These are phyloP conservation scores for Chromoteleia sp. DNA, from an alignment of 2,888 invertebrate genomes.

Conservation along the genomic window DNA sequence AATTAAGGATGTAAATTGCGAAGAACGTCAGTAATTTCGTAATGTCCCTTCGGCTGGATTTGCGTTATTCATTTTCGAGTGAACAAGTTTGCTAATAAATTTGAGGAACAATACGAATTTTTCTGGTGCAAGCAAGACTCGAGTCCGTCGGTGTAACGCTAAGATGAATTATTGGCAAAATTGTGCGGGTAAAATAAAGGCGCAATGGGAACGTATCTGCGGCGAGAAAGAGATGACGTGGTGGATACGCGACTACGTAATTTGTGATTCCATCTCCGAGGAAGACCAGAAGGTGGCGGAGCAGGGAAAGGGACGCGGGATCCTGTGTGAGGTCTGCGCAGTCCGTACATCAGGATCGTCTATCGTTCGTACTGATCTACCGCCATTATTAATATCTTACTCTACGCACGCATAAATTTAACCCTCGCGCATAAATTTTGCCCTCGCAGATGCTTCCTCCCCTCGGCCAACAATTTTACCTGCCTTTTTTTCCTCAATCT, in stretches of 20 bases:
- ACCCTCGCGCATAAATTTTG: constrained; percentile 72
- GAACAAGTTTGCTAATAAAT: constrained; percentile 65
- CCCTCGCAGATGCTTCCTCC: constrained; percentile 58
- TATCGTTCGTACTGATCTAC: constrained; percentile 75
- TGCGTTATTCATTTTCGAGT: constrained; percentile 61
- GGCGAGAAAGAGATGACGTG: constrained; percentile 72
- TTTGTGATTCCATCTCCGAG: constrained; percentile 73
- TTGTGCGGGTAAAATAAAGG: constrained; percentile 72
- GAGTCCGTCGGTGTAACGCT: constrained; percentile 45
- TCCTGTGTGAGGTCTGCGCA: constrained; percentile 72
- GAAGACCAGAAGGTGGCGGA: constrained; percentile 69
- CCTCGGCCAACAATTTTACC: constrained; percentile 41
- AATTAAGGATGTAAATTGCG: constrained; percentile 47
- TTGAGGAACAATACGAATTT: constrained; percentile 62
- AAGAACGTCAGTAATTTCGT: constrained; percentile 48
- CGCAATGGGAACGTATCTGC: constrained; percentile 59
- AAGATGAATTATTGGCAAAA: constrained; percentile 73
- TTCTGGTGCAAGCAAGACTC: constrained; percentile 44
- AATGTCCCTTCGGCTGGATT: constrained; percentile 44
- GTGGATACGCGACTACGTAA: constrained; percentile 74
- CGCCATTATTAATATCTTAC: constrained; percentile 77
- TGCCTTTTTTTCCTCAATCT: constrained; percentile 17
- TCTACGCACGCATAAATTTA: constrained; percentile 75
- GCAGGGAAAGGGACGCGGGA: constrained; percentile 56
- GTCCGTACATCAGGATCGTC: constrained; percentile 72